Evolutionary conservation across 2,113 vertebrate genomes (phyloP), one percentile per base, ranked within the genome.

Genomic region (Brachypodius melanocephalos): DNA sequence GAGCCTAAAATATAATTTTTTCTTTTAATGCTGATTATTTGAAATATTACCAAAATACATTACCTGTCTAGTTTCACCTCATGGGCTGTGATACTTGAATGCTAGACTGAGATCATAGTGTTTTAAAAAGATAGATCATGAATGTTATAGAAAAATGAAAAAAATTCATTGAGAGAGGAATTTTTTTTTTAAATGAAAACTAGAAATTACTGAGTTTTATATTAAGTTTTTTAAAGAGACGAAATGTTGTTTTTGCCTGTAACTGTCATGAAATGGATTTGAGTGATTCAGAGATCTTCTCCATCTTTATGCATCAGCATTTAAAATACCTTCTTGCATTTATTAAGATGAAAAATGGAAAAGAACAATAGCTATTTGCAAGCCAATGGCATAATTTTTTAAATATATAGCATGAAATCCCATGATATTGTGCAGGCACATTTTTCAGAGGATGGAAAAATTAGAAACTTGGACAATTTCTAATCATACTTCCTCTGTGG

Each of bases 1-100:
- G 88, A 74, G 98, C 98, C 99, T 99, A 93, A 43, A 98, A 96
- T 29, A 93, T 6, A 96, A 51, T 21, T 25, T 0, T n/a, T 65
- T 68, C 5, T 55, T 92, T 74, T 61, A 80, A 42, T 69, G 4
- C 1, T 18, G 9, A 25, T 55, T 83, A 57, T 82, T 93, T 57
- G 49, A 94, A 67, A 48, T 63, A 88, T 55, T 48, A 45, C 8
- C 6, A 43, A 76, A 73, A 55, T 19, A 48, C 7, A 21, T 78
- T 69, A 19, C 7, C 14, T 51, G 3, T n/a, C 24, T 54, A 34
- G 6, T 91, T 78, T 55, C 21, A 59, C 14, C 5, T 28, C 32
- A 11, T 73, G 17, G 3, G 7, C 24, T 4, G n/a, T n/a, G n/a
- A 9, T 36, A 59, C 4, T n/a, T 71, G 48, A 55, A n/a, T 28